phyloP scores from a whole-genome alignment of 2,888 invertebrate genomes.

The Thecophora atra region DNA sequence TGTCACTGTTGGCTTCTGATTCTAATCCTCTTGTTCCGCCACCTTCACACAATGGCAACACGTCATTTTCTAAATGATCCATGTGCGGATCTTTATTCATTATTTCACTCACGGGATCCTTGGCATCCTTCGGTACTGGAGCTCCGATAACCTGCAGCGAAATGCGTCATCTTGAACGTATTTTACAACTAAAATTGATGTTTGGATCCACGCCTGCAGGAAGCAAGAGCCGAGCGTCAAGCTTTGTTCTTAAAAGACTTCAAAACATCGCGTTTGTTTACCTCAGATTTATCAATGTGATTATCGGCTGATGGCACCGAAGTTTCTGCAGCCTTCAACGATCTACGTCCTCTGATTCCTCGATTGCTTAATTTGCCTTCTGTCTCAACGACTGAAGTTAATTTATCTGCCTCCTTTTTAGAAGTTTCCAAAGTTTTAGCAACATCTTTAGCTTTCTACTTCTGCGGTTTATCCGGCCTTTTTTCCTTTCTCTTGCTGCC shows the following conservation, averaged over 20 bases:
- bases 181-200: conserved; percentile 59
- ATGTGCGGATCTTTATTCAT: conserved; percentile 28
- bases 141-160: conserved; percentile 45
- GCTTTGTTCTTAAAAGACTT: neutral
- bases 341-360: neutral
- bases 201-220: conserved; percentile 61
- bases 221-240: conserved; percentile 50
- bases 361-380: neutral
- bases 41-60: conserved; percentile 68
- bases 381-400: neutral
- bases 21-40: conserved; percentile 57
- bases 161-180: conserved; percentile 57
- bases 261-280: conserved; percentile 31
- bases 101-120: neutral
- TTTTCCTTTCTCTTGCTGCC: conserved; percentile 19
- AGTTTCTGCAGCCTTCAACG: neutral
- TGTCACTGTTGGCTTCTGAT: conserved; percentile 44
- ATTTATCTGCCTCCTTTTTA: neutral
- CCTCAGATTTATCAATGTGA: neutral
- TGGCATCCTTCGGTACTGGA: conserved; percentile 51
- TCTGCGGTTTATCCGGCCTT: conserved; percentile 8
- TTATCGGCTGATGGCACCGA: neutral
- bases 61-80: conserved; percentile 69
- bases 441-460: neutral
- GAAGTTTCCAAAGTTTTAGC: neutral